A percentile compares a stretch with the other conserved stretches of the same genome.
These are phyloP conservation scores for Limnephilus rhombicus DNA, from an alignment of 2,888 invertebrate genomes.

Conservation along the genomic window DNA sequence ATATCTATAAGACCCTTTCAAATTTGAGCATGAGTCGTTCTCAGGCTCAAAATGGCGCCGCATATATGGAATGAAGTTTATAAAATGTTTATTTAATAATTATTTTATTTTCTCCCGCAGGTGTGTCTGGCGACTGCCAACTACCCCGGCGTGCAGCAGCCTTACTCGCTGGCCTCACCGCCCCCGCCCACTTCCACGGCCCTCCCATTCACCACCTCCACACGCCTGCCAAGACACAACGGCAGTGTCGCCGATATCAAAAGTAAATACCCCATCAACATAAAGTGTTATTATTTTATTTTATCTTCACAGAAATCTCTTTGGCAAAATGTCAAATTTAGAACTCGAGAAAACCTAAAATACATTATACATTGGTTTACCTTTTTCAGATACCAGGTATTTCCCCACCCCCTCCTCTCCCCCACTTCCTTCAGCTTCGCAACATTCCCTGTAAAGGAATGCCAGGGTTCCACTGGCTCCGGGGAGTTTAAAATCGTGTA, in stretches of 20 bases:
- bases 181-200: background rate
- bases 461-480: background rate
- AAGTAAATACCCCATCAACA: slow-evolving; percentile 66
- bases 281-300: background rate
- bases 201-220: background rate
- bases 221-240: slow-evolving; percentile 27
- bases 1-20: too few relatives aligned
- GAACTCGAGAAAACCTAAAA: too few relatives aligned
- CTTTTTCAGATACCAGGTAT: too few relatives aligned
- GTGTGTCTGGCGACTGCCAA: slow-evolving; percentile 90
- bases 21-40: too few relatives aligned
- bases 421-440: background rate
- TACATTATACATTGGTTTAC: too few relatives aligned
- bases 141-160: slow-evolving; percentile 79
- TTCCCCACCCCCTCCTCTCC: background rate
- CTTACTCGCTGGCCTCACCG: slow-evolving; percentile 67
- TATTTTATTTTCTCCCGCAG: slow-evolving; percentile 69
- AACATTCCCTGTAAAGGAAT: background rate
- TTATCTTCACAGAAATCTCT: too few relatives aligned
- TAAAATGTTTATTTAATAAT: too few relatives aligned
- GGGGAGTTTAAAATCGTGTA: background rate
- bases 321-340: too few relatives aligned
- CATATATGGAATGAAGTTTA: too few relatives aligned
- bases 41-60: too few relatives aligned
- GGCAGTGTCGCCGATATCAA: slow-evolving; percentile 67